These are phyloP conservation scores for Drepana arcuata DNA, from an alignment of 1,140 invertebrate genomes.

Conservation along the genomic window DNA sequence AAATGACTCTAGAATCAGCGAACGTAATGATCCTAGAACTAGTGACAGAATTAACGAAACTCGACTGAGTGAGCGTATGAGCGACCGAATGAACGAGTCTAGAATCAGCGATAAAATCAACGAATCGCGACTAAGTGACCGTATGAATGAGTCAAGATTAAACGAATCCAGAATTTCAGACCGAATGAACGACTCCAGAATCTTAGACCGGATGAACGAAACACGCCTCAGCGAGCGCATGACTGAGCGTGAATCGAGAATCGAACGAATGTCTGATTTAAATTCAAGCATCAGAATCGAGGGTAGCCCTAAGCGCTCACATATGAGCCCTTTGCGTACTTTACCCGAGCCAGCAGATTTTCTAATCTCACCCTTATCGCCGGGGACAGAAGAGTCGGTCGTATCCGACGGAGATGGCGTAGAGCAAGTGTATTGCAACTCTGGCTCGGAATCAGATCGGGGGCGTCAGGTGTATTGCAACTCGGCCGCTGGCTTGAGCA, in stretches of 20 bases:
- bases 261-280: slow-evolving; percentile 31
- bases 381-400: slow-evolving; percentile 56
- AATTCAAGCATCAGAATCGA: slow-evolving; percentile 52
- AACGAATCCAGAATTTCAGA: slow-evolving; percentile 22
- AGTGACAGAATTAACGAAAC: slow-evolving; percentile 22
- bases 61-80: slow-evolving; percentile 20
- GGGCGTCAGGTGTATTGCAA: no score
- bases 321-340: slow-evolving; percentile 38
- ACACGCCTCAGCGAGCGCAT: slow-evolving; percentile 13
- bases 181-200: slow-evolving; percentile 20
- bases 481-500: slow-evolving; percentile 60
- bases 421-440: slow-evolving; percentile 49
- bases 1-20: slow-evolving; percentile 15
- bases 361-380: slow-evolving; percentile 47
- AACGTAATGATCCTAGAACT: slow-evolving; percentile 17
- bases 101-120: slow-evolving; percentile 21
- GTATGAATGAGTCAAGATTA: slow-evolving; percentile 14
- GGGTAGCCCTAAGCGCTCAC: slow-evolving; percentile 42
- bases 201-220: slow-evolving; percentile 17
- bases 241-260: slow-evolving; percentile 24
- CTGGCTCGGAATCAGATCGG: slow-evolving; percentile 43
- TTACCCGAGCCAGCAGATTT: slow-evolving; percentile 35
- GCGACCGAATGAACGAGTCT: slow-evolving; percentile 24
- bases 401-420: slow-evolving; percentile 44
- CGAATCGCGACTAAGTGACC: slow-evolving; percentile 20